These are phyloP conservation scores for Aviceda subcristata DNA, from an alignment of 2,113 vertebrate genomes.

Conservation along the genomic window DNA sequence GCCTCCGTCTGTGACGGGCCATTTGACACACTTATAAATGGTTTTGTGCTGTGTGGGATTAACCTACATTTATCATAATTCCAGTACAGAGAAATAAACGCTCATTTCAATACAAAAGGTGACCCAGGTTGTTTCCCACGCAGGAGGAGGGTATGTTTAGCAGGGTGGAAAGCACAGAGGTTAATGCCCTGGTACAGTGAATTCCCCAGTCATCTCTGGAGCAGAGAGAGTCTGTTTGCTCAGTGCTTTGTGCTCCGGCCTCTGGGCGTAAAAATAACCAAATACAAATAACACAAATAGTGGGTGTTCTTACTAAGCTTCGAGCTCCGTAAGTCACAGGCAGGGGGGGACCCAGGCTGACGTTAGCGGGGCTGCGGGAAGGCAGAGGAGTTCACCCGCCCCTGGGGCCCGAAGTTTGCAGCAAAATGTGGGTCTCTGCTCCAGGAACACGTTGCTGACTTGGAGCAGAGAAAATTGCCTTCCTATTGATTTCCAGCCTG, in stretches of 20 bases:
- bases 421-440: neutral
- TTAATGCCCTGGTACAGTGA: neutral
- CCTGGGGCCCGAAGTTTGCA: neutral
- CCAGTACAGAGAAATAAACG: neutral
- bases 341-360: neutral
- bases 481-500: neutral
- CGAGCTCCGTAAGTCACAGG: neutral
- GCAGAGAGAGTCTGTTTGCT: neutral
- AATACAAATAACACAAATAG: neutral
- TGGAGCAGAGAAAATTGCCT: neutral
- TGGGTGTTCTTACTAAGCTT: neutral
- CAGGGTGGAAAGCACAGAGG: slow-evolving; percentile 32
- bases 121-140: neutral
- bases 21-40: neutral
- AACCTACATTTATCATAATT: neutral
- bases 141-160: neutral
- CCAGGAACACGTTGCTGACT: neutral
- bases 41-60: neutral
- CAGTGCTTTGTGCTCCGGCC: neutral
- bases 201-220: neutral
- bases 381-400: neutral
- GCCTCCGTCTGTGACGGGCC: neutral
- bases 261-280: neutral
- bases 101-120: neutral
- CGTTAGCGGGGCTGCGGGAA: neutral